These are phyloP conservation scores for Lagopus leucura DNA, from an alignment of 2,113 vertebrate species.

Conservation along the genomic window DNA sequence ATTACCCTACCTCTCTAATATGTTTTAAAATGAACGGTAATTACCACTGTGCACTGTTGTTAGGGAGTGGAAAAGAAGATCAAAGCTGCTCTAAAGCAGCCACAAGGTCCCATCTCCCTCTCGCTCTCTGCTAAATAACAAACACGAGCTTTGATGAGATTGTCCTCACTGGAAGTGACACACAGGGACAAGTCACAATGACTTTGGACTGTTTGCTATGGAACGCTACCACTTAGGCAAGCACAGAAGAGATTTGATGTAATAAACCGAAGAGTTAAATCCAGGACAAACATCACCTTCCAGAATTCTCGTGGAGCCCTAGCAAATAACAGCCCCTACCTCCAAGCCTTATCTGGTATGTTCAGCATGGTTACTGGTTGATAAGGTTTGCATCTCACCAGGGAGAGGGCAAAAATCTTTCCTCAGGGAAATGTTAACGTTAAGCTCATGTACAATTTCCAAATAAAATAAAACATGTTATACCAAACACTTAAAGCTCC, in stretches of 20 bases:
- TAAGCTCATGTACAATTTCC: background rate
- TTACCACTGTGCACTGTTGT: background rate
- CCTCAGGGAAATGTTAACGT: background rate
- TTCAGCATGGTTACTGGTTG: background rate
- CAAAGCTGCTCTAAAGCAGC: conserved; percentile 12
- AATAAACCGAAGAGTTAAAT: background rate
- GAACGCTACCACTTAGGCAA: background rate
- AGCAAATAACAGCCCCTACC: background rate
- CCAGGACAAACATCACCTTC: background rate
- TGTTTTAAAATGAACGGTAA: conserved; percentile 31
- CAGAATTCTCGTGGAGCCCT: background rate
- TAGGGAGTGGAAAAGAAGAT: background rate
- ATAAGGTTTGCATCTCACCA: background rate
- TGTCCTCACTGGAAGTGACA: background rate
- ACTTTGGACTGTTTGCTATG: conserved; percentile 23
- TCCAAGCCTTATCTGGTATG: background rate
- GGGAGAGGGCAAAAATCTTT: background rate
- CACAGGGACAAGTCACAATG: conserved; percentile 17
- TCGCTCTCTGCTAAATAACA: background rate
- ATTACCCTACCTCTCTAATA: conserved; percentile 36
- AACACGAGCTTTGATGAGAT: background rate
- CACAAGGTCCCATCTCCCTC: background rate
- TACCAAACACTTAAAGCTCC: background rate
- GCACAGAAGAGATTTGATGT: background rate
- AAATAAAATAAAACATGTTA: background rate